Percentiles rank a stretch among this genome's conserved stretches.
These are phyloP conservation scores for Bombyx mandarina DNA, from an alignment of 1,140 invertebrate species.

Conservation along the genomic window DNA sequence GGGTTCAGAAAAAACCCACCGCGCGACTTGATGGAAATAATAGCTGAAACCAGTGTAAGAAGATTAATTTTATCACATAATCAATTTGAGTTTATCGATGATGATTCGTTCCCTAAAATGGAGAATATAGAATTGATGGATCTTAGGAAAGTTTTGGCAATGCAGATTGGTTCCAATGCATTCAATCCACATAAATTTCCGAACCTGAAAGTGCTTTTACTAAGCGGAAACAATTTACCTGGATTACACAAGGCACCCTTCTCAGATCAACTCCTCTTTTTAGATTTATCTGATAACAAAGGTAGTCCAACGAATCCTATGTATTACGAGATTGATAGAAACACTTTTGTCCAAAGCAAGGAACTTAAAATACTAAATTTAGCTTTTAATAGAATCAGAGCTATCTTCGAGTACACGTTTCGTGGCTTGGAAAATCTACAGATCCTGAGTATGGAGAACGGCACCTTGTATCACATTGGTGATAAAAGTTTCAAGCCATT, in stretches of 20 bases:
- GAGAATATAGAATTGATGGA: slow-evolving; percentile 63
- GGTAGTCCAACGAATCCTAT: slow-evolving; percentile 44
- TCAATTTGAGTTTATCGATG: slow-evolving; percentile 67
- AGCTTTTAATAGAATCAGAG: slow-evolving; percentile 64
- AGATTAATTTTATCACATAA: slow-evolving; percentile 66
- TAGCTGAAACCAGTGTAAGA: slow-evolving; percentile 64
- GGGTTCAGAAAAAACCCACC: slow-evolving; percentile 67
- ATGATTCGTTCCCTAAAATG: slow-evolving; percentile 69
- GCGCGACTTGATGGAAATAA: slow-evolving; percentile 50
- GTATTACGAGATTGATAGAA: slow-evolving; percentile 59
- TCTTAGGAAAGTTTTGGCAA: slow-evolving; percentile 52
- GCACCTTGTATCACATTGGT: slow-evolving; percentile 63
- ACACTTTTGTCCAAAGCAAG: slow-evolving; percentile 39
- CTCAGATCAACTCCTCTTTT: slow-evolving; percentile 50
- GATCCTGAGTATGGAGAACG: slow-evolving; percentile 67
- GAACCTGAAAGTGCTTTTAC: slow-evolving; percentile 57
- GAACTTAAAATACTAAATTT: slow-evolving; percentile 51
- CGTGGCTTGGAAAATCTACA: slow-evolving; percentile 56
- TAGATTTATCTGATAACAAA: slow-evolving; percentile 68
- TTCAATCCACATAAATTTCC: slow-evolving; percentile 55
- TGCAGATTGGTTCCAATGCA: slow-evolving; percentile 41
- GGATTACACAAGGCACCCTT: slow-evolving; percentile 60
- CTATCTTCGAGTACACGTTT: slow-evolving; percentile 63
- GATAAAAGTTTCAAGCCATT: slow-evolving; percentile 53
- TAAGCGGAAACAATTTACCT: slow-evolving; percentile 65